Evolutionary conservation across 2,888 invertebrate genomes (phyloP).

Genomic region (Pammene fasciana): DNA sequence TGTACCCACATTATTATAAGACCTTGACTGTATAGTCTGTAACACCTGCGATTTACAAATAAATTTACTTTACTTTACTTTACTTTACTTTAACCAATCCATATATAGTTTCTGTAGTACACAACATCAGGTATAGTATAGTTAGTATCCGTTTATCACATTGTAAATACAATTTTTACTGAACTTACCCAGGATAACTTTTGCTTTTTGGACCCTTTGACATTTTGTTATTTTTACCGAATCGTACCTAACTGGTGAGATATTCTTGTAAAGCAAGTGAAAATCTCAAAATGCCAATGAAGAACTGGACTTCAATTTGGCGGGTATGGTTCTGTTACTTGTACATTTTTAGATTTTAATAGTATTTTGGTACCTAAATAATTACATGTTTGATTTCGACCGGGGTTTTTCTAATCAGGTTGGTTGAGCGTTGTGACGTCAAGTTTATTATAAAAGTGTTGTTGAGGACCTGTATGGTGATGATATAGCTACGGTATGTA

Average conservation of each 20-base stretch:
- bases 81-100: too few species aligned
- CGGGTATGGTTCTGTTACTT: neutral
- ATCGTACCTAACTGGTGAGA: neutral
- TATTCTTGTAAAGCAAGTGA: neutral
- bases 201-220: slow-evolving; percentile 15
- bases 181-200: slow-evolving; percentile 7
- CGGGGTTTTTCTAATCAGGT: slow-evolving; percentile 5
- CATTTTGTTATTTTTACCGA: slow-evolving; percentile 27
- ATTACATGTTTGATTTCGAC: slow-evolving; percentile 16
- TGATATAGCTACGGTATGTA: too few species aligned
- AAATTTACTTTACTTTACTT: too few species aligned
- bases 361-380: neutral
- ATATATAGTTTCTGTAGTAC: too few species aligned
- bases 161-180: neutral
- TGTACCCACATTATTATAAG: too few species aligned
- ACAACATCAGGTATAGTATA: too few species aligned
- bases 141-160: too few species aligned
- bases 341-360: slow-evolving; percentile 13
- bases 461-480: too few species aligned
- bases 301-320: neutral
- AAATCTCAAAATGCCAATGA: slow-evolving; percentile 17
- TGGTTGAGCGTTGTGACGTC: slow-evolving; percentile 2
- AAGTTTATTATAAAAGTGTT: neutral
- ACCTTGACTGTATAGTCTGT: too few species aligned
- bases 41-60: too few species aligned